Evolutionary conservation across 1,140 invertebrate genomes (phyloP).

Genomic region (Rhysida immarginata): DNA sequence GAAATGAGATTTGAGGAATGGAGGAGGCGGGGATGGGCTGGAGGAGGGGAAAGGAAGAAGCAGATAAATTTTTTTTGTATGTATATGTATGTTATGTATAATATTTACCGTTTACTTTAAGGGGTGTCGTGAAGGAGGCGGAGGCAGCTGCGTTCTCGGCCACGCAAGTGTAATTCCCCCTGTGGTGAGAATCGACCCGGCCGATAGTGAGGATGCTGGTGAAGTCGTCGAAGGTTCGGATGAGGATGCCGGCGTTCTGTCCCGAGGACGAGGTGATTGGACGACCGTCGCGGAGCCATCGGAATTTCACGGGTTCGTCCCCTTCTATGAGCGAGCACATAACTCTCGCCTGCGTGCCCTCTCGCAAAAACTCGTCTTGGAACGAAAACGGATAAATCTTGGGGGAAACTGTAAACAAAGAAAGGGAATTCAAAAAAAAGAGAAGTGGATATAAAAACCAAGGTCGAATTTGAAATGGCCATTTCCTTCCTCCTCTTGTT

Average conservation of each 20-base stretch:
- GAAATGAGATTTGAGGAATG: too few species aligned
- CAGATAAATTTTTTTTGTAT: too few species aligned
- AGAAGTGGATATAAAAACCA: too few species aligned
- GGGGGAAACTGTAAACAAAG: constrained; percentile 25
- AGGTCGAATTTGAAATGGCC: too few species aligned
- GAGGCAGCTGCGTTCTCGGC: constrained; percentile 38
- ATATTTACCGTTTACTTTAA: constrained; percentile 33
- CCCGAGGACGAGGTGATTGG: constrained; percentile 33
- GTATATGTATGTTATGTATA: too few species aligned
- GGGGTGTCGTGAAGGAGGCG: constrained; percentile 25
- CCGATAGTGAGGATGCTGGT: constrained; percentile 77
- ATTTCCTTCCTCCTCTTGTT: too few species aligned
- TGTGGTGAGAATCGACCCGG: constrained; percentile 32
- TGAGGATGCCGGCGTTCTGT: constrained; percentile 40
- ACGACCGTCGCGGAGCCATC: constrained; percentile 51
- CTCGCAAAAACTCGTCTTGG: constrained; percentile 27
- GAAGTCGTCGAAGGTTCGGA: constrained; percentile 61
- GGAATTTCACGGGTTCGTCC: constrained; percentile 76
- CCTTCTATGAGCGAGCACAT: constrained; percentile 87
- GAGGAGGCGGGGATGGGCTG: too few species aligned
- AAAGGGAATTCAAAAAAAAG: too few species aligned
- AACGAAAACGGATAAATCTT: constrained; percentile 38
- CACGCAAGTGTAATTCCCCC: constrained; percentile 70
- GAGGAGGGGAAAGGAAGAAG: too few species aligned
- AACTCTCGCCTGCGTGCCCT: constrained; percentile 39